Conservation (phyloP, 2,888 invertebrate genomes). For the Eueremaeus valkanovi region DNA sequence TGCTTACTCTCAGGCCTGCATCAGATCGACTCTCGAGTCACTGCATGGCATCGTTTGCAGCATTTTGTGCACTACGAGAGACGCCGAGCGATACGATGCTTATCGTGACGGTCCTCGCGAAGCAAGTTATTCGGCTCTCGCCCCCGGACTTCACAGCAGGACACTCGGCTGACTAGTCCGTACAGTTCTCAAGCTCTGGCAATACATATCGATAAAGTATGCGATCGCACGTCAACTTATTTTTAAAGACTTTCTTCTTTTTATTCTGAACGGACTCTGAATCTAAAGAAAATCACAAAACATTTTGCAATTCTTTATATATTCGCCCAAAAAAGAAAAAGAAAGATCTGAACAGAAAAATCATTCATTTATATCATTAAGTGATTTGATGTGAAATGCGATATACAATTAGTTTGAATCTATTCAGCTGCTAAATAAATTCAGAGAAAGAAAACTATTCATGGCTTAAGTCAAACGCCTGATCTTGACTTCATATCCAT, state of each 20-base stretch:
- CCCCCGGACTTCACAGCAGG: slow-evolving; percentile 29
- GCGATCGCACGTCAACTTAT: slow-evolving; percentile 19
- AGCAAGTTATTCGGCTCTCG: slow-evolving; percentile 32
- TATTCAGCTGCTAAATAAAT: background rate
- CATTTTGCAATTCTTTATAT: background rate
- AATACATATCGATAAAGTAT: slow-evolving; percentile 15
- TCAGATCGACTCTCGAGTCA: background rate
- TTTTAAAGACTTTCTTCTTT: background rate
- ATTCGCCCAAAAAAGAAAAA: background rate
- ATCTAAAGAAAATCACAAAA: background rate
- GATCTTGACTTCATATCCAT: too few species aligned
- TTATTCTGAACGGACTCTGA: background rate
- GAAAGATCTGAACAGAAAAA: background rate
- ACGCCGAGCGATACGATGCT: slow-evolving; percentile 23
- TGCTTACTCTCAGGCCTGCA: background rate
- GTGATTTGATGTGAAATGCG: slow-evolving; percentile 22
- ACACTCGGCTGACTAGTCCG: slow-evolving; percentile 19
- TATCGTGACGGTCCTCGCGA: slow-evolving; percentile 26
- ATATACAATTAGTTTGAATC: slow-evolving; percentile 12
- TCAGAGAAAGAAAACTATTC: too few species aligned
- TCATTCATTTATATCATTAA: background rate
- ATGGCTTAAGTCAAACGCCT: too few species aligned
- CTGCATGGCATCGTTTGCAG: slow-evolving; percentile 17
- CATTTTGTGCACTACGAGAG: background rate
- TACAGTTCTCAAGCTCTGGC: background rate